Evolutionary conservation across 1,140 invertebrate genomes (phyloP).

Genomic region (Neocloeon triangulifer): DNA sequence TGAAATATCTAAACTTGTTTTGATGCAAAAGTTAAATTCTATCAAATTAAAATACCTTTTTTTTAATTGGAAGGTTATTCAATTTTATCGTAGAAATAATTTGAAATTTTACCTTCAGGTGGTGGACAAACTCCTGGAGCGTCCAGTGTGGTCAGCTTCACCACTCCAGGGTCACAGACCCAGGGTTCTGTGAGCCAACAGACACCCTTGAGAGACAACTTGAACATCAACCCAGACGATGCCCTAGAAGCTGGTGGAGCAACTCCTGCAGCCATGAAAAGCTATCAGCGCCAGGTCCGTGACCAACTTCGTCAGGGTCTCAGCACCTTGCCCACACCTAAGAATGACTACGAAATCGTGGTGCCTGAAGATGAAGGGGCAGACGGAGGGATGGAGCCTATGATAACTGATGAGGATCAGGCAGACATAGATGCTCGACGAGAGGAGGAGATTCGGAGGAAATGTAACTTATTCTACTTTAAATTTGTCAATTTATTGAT

Average conservation of each 20-base stretch:
- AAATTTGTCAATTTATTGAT: background rate
- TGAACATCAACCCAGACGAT: slow-evolving; percentile 86
- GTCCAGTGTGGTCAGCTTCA: slow-evolving; percentile 12
- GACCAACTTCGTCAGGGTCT: slow-evolving; percentile 54
- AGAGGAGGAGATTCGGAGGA: slow-evolving; percentile 32
- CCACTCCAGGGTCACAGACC: slow-evolving; percentile 16
- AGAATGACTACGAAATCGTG: slow-evolving; percentile 97
- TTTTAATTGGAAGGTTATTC: too few species aligned
- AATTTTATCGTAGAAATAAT: too few species aligned
- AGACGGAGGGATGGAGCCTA: slow-evolving; percentile 17
- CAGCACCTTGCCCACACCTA: slow-evolving; percentile 60
- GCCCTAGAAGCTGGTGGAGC: slow-evolving; percentile 32
- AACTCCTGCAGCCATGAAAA: slow-evolving; percentile 34
- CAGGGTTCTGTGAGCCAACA: slow-evolving; percentile 17
- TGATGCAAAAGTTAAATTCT: background rate
- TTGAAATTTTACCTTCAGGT: background rate
- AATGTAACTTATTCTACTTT: slow-evolving; percentile 20
- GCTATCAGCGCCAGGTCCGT: slow-evolving; percentile 37
- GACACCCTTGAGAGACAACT: slow-evolving; percentile 68
- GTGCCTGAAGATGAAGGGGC: slow-evolving; percentile 66
- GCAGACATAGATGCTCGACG: slow-evolving; percentile 63
- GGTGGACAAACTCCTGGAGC: slow-evolving; percentile 10
- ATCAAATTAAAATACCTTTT: too few species aligned
- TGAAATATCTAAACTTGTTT: background rate
- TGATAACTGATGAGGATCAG: slow-evolving; percentile 51